Percentiles rank a stretch among this genome's conserved stretches.
Evolutionary conservation across 2,888 invertebrate species (phyloP).

Genomic region (Drosophila conformis): DNA sequence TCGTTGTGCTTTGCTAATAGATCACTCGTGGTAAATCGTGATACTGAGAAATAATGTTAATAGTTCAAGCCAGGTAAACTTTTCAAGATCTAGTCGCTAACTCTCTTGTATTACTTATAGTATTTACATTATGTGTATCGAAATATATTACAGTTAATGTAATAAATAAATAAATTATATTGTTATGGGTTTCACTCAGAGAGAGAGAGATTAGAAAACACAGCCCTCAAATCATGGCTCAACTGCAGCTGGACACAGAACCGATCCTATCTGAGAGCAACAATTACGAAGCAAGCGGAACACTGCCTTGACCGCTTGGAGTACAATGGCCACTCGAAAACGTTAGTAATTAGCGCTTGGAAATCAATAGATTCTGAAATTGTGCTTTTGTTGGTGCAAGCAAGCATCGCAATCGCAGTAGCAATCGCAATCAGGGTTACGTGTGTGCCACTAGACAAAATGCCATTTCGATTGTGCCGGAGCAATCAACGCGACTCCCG

Average conservation of each 20-base stretch:
- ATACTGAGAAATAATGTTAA: background rate
- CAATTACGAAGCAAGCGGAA: constrained; percentile 46
- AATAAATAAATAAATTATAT: background rate
- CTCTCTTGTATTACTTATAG: background rate
- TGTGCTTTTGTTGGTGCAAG: constrained; percentile 12
- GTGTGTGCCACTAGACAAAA: constrained; percentile 41
- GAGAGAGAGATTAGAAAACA: background rate
- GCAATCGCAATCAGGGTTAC: constrained; percentile 46
- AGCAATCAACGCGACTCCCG: constrained; percentile 57
- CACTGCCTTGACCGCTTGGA: background rate
- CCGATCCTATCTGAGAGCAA: constrained; percentile 46
- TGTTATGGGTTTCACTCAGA: background rate
- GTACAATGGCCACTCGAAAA: background rate
- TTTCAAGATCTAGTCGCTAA: background rate
- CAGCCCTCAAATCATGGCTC: background rate
- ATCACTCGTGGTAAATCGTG: constrained; percentile 1
- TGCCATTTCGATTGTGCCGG: constrained; percentile 52
- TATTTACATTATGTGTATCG: background rate
- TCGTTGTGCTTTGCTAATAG: background rate
- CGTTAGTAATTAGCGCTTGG: constrained; percentile 60
- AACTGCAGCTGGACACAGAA: background rate
- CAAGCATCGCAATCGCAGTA: constrained; percentile 51
- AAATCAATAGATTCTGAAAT: constrained; percentile 64
- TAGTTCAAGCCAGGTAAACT: background rate
- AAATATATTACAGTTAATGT: background rate